Base-by-base conservation (phyloP, 2,888 invertebrate genomes). In the Coleophora deauratella region DNA sequence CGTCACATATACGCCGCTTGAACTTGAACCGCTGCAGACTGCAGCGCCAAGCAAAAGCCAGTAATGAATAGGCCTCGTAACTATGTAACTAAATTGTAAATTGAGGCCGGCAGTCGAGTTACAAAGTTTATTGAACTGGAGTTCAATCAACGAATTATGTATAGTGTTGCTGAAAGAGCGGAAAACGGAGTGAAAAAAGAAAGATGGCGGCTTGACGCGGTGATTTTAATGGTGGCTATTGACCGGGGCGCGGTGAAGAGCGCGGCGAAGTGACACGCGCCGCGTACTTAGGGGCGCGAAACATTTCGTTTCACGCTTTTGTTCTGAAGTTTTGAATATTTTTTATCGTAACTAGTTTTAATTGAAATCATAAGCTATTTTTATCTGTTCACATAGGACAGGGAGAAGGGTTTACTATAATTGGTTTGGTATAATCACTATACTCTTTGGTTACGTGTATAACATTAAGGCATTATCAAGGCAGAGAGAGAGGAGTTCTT, bases 251-350 rank as follows among this genome's bases (percentile, higher is more conserved):
- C 74, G 76, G 61, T 76, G 66, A 69, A 75, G 73, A 75, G 72
- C 55, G 55, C 61, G 61, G 62, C 54, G 55, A 58, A 52, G 62
- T 66, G 75, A 72, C 82, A 81, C 80, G 79, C 75, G 82, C 77
- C 73, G 66, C 47, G 52, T 43, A 52, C 43, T 50, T 35, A 66
- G 64, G 45, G 50, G 53, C 61, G 50, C 38, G 46, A 59, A 72
- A 75, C 71, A 59, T 62, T 72, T 9, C 71, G 59, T 62, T 72
- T 9, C 10, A 15, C 38, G 21, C 39, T 40, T 42, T 49, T 49
- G 43, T 55, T 49, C 45, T 37, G 42, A 47, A 42, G 49, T 52
- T 49, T 47, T 48, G 38, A 51, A 43, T 47, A 41, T 52, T 42
- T 50, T 51, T 57, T 49, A 40, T 21, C 6, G n/a, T n/a, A n/a